phyloP scores from a whole-genome alignment of 2,888 invertebrate genomes.

The Dascillus cervinus region DNA sequence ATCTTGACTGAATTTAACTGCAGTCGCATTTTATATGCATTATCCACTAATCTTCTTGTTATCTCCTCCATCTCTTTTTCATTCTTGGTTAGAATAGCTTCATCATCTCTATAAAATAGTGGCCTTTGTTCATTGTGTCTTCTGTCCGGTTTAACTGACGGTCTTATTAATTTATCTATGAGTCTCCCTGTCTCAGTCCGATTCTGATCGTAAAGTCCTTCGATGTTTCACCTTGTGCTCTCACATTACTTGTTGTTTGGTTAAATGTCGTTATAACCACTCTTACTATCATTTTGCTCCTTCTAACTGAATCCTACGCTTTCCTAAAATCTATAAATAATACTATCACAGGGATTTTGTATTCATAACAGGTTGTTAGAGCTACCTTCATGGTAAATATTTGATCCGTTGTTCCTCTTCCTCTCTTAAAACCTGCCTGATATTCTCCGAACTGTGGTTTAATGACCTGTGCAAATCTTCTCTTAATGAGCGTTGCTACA shows the following conservation, averaged over 20 bases:
- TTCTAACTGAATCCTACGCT: no score
- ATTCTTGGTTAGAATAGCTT: slow-evolving; percentile 2
- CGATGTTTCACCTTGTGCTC: not conserved
- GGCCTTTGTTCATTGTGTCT: not conserved
- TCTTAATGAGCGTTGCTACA: slow-evolving; percentile 1
- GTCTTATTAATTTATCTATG: not conserved
- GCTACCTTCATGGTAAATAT: slow-evolving; percentile 1
- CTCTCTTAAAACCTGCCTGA: slow-evolving; percentile 4
- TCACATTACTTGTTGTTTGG: slow-evolving; percentile 2
- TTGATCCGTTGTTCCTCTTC: slow-evolving; percentile 3
- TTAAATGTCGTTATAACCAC: slow-evolving; percentile 2
- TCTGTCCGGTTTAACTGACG: not conserved
- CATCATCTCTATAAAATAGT: slow-evolving; percentile 1
- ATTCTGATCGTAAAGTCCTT: slow-evolving; percentile 1
- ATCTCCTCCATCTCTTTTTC: not conserved
- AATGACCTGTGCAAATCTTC: slow-evolving; percentile 1
- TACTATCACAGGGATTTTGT: slow-evolving; percentile 1
- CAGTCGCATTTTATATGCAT: slow-evolving; percentile 1
- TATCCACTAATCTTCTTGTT: not conserved
- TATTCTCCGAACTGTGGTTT: slow-evolving; percentile 2
- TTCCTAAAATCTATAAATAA: slow-evolving; percentile 1
- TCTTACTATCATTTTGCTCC: not conserved
- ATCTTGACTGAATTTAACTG: slow-evolving; percentile 1
- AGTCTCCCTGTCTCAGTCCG: slow-evolving; percentile 1
- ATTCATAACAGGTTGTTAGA: not conserved